Evolutionary conservation across 1,140 invertebrate genomes (phyloP).

Genomic region (Cotesia chilonis): DNA sequence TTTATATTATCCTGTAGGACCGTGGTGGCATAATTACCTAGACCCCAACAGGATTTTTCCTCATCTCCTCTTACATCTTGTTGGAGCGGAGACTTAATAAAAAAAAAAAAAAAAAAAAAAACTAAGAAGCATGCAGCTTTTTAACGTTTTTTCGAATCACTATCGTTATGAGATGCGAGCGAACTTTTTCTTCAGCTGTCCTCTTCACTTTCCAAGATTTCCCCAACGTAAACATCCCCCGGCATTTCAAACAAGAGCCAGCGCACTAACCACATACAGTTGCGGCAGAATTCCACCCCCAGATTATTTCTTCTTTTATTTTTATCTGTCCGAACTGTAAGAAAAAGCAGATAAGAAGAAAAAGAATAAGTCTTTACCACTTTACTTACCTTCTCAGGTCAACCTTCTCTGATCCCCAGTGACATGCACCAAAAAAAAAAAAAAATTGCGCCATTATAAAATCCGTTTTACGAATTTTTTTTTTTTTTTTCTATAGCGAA

Average conservation of each 20-base stretch:
- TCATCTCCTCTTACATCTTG: conserved; percentile 10
- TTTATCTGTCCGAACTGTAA: conserved; percentile 3
- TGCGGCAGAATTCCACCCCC: conserved; percentile 20
- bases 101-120: neutral
- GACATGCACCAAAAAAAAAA: too few relatives aligned
- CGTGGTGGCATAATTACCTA: conserved; percentile 54
- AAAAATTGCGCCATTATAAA: too few relatives aligned
- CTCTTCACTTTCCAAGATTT: conserved; percentile 52
- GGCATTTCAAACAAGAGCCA: conserved; percentile 24
- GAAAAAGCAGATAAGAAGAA: too few relatives aligned
- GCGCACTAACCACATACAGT: too few relatives aligned
- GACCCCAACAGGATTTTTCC: conserved; percentile 19
- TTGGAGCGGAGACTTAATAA: neutral
- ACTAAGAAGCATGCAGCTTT: neutral
- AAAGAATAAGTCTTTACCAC: neutral
- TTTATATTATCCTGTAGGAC: conserved; percentile 55
- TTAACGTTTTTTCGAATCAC: conserved; percentile 21
- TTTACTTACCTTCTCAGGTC: conserved; percentile 1
- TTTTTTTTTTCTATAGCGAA: too few relatives aligned
- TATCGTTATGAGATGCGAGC: conserved; percentile 44
- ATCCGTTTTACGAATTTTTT: too few relatives aligned
- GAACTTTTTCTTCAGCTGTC: conserved; percentile 37
- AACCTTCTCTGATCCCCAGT: too few relatives aligned
- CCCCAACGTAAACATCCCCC: conserved; percentile 53
- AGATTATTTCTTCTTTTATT: conserved; percentile 30